Conservation (phyloP, 2,113 vertebrate genomes). For the Oreamnos americanus region DNA sequence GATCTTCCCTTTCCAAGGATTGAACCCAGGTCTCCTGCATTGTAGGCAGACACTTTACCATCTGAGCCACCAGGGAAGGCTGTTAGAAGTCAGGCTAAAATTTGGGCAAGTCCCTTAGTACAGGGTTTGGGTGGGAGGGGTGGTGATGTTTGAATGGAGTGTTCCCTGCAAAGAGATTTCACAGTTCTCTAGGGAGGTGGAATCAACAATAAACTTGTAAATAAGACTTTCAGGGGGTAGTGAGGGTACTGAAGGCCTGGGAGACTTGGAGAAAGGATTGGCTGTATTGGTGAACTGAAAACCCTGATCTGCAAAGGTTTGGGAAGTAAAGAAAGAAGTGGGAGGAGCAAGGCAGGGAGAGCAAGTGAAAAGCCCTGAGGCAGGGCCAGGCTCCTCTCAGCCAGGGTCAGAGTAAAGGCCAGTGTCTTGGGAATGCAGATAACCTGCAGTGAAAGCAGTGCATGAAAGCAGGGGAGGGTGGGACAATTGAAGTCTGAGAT, state of each 20-base stretch:
- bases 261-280: neutral
- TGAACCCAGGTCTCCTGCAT: too few species aligned
- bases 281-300: constrained; percentile 2
- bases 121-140: neutral
- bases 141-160: neutral
- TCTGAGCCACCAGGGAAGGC: neutral
- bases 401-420: neutral
- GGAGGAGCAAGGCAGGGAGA: neutral
- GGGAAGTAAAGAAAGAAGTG: neutral
- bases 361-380: neutral
- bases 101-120: neutral
- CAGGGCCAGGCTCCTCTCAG: neutral
- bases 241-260: neutral
- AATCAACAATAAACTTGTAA: neutral
- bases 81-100: neutral
- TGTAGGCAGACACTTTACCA: too few species aligned
- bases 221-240: neutral
- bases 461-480: neutral
- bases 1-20: too few species aligned
- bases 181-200: neutral
- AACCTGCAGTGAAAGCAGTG: neutral
- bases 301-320: neutral
- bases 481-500: neutral
- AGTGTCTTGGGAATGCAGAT: neutral
- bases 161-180: neutral